Base-by-base conservation (phyloP, 64 coral and sea anemone species). In the Montipora sp. region DNA sequence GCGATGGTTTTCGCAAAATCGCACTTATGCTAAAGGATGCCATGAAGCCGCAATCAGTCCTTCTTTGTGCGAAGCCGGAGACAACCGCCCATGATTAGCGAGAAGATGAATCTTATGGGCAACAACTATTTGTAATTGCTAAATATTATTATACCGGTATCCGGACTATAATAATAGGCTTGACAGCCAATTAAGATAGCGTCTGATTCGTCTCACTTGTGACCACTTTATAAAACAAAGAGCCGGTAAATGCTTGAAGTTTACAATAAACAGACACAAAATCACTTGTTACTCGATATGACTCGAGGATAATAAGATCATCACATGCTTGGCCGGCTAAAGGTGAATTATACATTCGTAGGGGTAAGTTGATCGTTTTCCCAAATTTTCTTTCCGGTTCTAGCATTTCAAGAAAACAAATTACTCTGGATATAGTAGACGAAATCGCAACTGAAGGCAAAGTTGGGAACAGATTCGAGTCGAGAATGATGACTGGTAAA, bases 131-230 rank as follows among this genome's bases (percentile, higher is more conserved):
- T 71, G 82, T 85, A 70, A 71, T 49, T 85, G 82, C 65, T 85
- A 85, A 85, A 85, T 85, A 85, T 85, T 85, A 47, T 71, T 67
- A 72, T 85, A 72, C 65, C 16, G 49, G 47, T 63, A 85, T 85
- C 82, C 82, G 82, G 82, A 70, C 44, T 3, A 6, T n/a, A 85
- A 47, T 93, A 93, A 80, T 79, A 66, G 46, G 60, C 88, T 93
- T 93, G 91, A 93, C 91, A 93, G 77, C 83, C 91, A 93, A 93
- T 93, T 93, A 93, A 78, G 57, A 79, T 50, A 14, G 36, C 5
- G 75, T 67, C 91, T 87, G 66, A 14, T 88, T 88, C 69, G 23
- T 63, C 51, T 88, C 84, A 88, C 18, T 71, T 93, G 21, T 81
- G 77, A 51, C 83, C 83, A 80, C 91, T 93, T 93, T 66, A 88